Evolutionary conservation across 1,140 invertebrate genomes (phyloP).

Genomic region (Ruditapes philippinarum): DNA sequence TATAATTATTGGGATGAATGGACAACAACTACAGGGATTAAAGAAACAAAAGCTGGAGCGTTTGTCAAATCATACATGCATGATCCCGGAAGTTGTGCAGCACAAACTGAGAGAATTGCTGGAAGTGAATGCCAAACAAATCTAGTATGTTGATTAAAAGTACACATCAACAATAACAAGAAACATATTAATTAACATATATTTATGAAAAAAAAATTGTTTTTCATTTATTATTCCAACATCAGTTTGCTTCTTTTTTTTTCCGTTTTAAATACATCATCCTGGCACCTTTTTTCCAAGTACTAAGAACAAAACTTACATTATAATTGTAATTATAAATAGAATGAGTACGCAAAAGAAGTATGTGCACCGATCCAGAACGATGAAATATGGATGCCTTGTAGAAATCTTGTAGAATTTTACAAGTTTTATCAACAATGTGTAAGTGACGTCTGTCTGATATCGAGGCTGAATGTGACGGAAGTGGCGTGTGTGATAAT

Average conservation of each 20-base stretch:
- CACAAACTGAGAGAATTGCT: background rate
- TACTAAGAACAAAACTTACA: too few species aligned
- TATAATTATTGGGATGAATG: slow-evolving; percentile 29
- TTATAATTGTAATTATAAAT: too few species aligned
- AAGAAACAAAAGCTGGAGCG: slow-evolving; percentile 24
- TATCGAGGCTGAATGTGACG: background rate
- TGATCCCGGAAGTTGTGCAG: background rate
- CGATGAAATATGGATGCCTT: background rate
- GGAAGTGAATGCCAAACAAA: background rate
- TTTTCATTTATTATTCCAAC: too few species aligned
- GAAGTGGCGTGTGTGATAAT: slow-evolving; percentile 2
- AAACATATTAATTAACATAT: too few species aligned
- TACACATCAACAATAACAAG: too few species aligned
- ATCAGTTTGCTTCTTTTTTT: too few species aligned
- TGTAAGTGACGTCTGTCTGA: slow-evolving; percentile 6
- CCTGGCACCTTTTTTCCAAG: too few species aligned
- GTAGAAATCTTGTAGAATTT: slow-evolving; percentile 14
- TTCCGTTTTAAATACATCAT: too few species aligned
- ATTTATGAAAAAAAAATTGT: too few species aligned
- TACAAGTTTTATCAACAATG: background rate
- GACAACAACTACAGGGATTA: background rate
- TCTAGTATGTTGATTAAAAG: too few species aligned
- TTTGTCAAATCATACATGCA: background rate
- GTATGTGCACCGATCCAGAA: slow-evolving; percentile 9
- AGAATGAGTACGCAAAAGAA: background rate